phyloP scores from a whole-genome alignment of 2,888 invertebrate genomes.

The Ormyrus labotus region DNA sequence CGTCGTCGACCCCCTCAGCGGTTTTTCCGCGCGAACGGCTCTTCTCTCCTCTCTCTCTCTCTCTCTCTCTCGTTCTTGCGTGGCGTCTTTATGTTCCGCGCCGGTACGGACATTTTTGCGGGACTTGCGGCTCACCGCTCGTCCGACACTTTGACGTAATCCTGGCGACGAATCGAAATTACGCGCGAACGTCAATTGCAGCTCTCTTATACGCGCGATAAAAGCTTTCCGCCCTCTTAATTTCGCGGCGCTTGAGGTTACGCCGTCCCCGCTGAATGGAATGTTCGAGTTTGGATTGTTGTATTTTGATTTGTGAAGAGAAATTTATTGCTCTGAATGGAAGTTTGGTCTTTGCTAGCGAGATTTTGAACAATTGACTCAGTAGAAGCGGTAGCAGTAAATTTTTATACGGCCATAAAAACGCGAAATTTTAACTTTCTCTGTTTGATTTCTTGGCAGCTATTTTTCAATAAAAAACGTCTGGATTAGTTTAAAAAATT shows the following conservation, averaged over 20 bases:
- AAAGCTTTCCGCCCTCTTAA: conserved; percentile 31
- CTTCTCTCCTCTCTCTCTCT: neutral
- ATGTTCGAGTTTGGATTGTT: no score
- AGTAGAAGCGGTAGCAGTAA: no score
- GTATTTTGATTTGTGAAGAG: no score
- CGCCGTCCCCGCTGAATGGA: neutral
- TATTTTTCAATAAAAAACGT: no score
- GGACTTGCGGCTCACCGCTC: neutral
- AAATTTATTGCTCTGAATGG: no score
- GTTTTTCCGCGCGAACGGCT: conserved; percentile 40
- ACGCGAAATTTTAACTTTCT: no score
- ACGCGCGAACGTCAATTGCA: conserved; percentile 10
- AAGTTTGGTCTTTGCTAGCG: no score
- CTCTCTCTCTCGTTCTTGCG: neutral
- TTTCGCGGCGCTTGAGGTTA: conserved; percentile 11
- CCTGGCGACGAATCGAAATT: conserved; percentile 33
- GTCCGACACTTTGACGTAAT: conserved; percentile 35
- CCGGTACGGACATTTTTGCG: conserved; percentile 20
- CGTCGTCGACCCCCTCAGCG: conserved; percentile 17
- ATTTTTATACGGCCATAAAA: no score
- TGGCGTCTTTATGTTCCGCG: neutral
- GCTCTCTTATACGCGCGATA: conserved; percentile 14
- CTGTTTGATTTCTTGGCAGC: no score
- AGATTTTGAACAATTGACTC: no score
- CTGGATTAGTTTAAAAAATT: no score